These are phyloP conservation scores for Drosophila quinaria DNA, from an alignment of 2,888 invertebrate species.

Conservation along the genomic window DNA sequence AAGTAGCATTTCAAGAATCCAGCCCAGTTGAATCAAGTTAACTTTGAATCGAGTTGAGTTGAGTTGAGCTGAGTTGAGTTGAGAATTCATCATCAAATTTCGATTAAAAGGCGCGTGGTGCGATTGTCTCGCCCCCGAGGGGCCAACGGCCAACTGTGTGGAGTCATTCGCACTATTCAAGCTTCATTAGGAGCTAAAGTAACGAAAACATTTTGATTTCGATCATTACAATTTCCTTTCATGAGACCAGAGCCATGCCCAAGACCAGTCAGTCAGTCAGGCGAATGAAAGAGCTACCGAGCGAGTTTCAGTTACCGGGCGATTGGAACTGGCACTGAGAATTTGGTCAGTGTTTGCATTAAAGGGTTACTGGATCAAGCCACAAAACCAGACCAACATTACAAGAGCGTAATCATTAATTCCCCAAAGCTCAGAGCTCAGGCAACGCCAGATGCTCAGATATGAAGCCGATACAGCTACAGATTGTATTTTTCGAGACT, in stretches of 20 bases:
- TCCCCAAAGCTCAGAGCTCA: conserved; percentile 68
- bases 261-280: conserved; percentile 31
- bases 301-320: conserved; percentile 57
- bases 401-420: conserved; percentile 71
- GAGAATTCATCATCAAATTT: conserved; percentile 81
- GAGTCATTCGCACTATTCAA: conserved; percentile 81
- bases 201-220: conserved; percentile 81
- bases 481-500: conserved; percentile 58
- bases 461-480: conserved; percentile 65
- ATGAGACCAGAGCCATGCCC: conserved; percentile 33
- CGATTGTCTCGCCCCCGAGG: conserved; percentile 50
- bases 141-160: conserved; percentile 48
- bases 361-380: conserved; percentile 82
- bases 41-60: conserved; percentile 26
- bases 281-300: conserved; percentile 73
- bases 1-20: conserved; percentile 54
- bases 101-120: conserved; percentile 78
- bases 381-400: conserved; percentile 41
- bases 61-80: conserved; percentile 36
- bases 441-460: conserved; percentile 60
- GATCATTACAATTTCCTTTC: conserved; percentile 81
- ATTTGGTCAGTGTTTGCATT: conserved; percentile 57
- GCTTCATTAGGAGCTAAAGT: conserved; percentile 82
- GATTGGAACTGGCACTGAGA: conserved; percentile 27
- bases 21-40: conserved; percentile 29